Percentiles rank a stretch among this genome's conserved stretches.
Conservation (phyloP, 2,113 vertebrate species). For the Xenus cinereus region DNA sequence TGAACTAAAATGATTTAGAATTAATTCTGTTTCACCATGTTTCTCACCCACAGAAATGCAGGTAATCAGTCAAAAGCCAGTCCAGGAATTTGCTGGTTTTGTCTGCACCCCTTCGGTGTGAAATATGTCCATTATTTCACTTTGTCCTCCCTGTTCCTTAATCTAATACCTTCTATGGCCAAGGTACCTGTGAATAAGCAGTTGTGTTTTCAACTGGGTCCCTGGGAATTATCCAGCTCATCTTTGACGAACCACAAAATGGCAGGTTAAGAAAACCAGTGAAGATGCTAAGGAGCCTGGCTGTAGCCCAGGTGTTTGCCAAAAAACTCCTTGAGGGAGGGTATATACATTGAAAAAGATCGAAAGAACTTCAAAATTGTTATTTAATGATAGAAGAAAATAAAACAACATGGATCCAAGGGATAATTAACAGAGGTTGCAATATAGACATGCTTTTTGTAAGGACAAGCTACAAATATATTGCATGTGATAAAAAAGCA, state of each 20-base stretch:
- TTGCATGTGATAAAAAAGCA: not conserved
- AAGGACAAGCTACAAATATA: not conserved
- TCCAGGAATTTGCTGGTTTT: not conserved
- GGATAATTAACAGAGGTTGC: not conserved
- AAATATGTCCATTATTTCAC: not conserved
- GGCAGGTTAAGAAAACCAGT: not conserved
- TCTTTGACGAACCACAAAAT: not conserved
- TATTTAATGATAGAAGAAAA: not conserved
- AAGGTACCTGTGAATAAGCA: not conserved
- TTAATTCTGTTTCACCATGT: not conserved
- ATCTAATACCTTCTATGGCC: not conserved
- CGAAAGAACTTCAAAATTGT: not conserved
- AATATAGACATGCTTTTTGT: not conserved
- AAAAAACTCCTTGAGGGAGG: not conserved
- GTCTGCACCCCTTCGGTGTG: too few relatives aligned
- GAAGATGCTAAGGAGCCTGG: not conserved
- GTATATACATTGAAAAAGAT: not conserved
- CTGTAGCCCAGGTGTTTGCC: not conserved
- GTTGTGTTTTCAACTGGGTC: not conserved
- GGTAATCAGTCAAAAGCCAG: not conserved
- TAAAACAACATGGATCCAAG: not conserved
- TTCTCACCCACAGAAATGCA: not conserved
- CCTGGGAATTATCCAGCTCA: not conserved
- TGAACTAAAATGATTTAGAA: not conserved
- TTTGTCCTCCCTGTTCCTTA: not conserved